phyloP scores from a whole-genome alignment of 1,140 invertebrate genomes.

The Zelostemma sp. region DNA sequence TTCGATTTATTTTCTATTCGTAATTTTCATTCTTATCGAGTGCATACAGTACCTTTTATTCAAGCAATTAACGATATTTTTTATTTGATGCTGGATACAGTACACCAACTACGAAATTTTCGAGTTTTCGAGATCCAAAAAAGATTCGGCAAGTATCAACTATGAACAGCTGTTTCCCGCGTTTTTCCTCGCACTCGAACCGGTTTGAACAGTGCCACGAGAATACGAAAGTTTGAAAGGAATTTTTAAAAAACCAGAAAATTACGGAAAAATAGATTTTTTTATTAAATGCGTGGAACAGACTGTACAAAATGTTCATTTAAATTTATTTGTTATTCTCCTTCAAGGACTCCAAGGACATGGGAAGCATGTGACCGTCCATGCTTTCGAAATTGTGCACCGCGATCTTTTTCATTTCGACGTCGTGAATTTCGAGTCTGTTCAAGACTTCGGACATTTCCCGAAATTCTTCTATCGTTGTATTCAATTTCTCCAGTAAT shows the following conservation, averaged over 20 bases:
- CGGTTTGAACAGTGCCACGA: no score
- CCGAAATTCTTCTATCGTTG: conserved; percentile 52
- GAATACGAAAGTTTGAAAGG: no score
- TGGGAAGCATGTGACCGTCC: conserved; percentile 42
- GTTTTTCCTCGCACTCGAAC: no score
- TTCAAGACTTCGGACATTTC: conserved; percentile 45
- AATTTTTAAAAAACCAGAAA: no score
- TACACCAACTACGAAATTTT: neutral
- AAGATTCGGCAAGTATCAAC: no score
- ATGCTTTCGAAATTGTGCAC: conserved; percentile 40
- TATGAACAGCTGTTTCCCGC: no score
- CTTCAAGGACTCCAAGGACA: conserved; percentile 1
- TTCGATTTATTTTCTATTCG: no score
- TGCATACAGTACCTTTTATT: neutral
- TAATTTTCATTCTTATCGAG: neutral
- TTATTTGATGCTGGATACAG: no score
- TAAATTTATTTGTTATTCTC: neutral
- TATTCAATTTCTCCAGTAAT: conserved; percentile 45
- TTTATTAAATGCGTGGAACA: neutral
- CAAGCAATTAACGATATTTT: neutral
- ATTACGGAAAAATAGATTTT: no score
- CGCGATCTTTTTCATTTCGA: conserved; percentile 35
- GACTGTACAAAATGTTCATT: neutral
- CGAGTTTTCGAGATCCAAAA: no score
- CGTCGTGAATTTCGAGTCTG: conserved; percentile 48